Base-by-base conservation (phyloP, 2,888 invertebrate genomes). In the Eristalis pertinax region DNA sequence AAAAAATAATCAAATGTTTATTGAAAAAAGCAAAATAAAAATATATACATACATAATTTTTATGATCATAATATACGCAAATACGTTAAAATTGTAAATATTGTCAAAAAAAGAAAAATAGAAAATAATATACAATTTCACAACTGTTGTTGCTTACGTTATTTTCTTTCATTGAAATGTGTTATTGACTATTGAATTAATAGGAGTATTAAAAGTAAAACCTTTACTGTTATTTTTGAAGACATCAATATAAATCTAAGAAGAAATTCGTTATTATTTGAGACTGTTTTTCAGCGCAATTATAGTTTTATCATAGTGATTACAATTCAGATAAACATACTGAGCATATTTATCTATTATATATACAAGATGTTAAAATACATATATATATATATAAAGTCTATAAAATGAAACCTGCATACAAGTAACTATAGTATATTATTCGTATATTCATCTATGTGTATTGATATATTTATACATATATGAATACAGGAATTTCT, bases 251-350 rank as follows among this genome's bases (percentile, higher is more conserved):
- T 58, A 80, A 56, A 32, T 73, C 24, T 72, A 74, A 70, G 67
- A 68, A 72, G 32, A 73, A 68, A 32, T 67, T 62, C 38, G 63
- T 76, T 82, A 70, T 87, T 50, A 79, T 83, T 87, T 83, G 70
- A 83, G 86, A 83, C 87, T 87, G 87, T 83, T 87, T 76, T 87
- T 73, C 83, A 83, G 83, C 79, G 87, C 83, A 87, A 87, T 83
- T 83, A 83, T 83, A 87, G 74, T 87, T 87, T 75, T 70, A 70
- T 72, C 50, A 26, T 80, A 83, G 60, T 64, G 63, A 70, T 43
- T 65, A 62, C 13, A 69, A 81, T 68, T 63, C 7, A 38, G 77
- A 74, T 84, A 70, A 80, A 60, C 43, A 79, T 60, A 69, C 76
- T 75, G 32, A 72, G 32, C 63, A 79, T 77, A 70, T 70, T 74